Base-by-base conservation (phyloP, 2,888 invertebrate genomes). In the Orgyia antiqua region DNA sequence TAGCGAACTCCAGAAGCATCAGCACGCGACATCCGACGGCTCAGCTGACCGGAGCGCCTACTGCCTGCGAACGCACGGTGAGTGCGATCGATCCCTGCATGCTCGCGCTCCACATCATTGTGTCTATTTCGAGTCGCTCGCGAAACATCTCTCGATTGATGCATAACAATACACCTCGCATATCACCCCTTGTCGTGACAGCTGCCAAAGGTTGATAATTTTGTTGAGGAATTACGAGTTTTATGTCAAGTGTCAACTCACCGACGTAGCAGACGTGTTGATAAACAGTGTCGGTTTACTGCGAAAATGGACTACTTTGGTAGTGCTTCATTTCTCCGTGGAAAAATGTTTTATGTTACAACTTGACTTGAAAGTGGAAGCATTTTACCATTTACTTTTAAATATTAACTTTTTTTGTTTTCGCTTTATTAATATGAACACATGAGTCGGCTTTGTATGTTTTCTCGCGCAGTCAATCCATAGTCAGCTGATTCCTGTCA, bases 51-150 rank as follows among this genome's bases (percentile, higher is more conserved):
- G 71, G 68, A 64, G 63, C 66, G 67, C 55, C 70, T 63, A 45
- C 65, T 58, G 68, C 61, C 71, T 63, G 45, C 72, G 64, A 78
- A 51, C 82, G 84, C 84, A 82, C 83, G 84, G 84, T 86, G 80
- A 86, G 84, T 80, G 83, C 82, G 79, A 71, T 75, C 75, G 71
- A 72, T 75, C 68, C 68, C 62, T 76, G 76, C 69, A 77, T 77
- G 70, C 74, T 73, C 73, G 73, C 73, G 71, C 70, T 62, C 64
- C 56, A 65, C 72, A 68, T 57, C 62, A 61, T 58, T 67, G 62
- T 63, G 69, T 68, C 63, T 83, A 83, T 84, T 82, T 83, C 62
- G 75, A 82, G 79, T 68, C 54, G 77, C 78, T 76, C 72, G 71
- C 76, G 60, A 75, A 75, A 62, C 65, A 48, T 58, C 57, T 65